These are phyloP conservation scores for Paramisgurnus dabryanus DNA, from an alignment of 2,113 vertebrate genomes.

Conservation along the genomic window DNA sequence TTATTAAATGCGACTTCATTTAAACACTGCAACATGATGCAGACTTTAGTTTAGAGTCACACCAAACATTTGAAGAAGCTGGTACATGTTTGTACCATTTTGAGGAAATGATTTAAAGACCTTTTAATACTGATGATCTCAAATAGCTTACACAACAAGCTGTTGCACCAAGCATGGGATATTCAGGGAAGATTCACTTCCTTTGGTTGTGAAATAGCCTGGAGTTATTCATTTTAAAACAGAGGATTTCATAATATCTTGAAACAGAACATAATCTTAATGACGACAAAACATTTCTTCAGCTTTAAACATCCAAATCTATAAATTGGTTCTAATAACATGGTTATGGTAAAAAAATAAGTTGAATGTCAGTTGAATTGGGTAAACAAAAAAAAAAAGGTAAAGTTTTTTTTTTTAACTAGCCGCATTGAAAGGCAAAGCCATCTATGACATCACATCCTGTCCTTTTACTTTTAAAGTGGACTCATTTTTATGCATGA, in stretches of 20 bases:
- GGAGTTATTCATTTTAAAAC: not conserved
- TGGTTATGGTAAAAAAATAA: not conserved
- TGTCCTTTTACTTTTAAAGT: not conserved
- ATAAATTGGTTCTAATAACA: not conserved
- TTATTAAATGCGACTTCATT: not conserved
- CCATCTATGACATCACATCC: not conserved
- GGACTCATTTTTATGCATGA: not conserved
- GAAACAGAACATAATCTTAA: not conserved
- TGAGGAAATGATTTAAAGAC: not conserved
- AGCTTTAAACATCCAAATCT: not conserved
- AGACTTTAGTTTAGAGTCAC: not conserved
- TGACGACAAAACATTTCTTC: not conserved
- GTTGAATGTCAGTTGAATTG: not conserved
- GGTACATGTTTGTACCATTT: not conserved
- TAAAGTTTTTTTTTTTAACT: no score
- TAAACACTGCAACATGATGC: not conserved
- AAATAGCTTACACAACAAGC: constrained; percentile 10
- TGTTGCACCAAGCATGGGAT: not conserved
- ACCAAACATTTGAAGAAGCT: not conserved
- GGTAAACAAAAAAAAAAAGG: not conserved
- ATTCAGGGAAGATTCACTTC: not conserved
- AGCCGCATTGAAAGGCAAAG: not conserved
- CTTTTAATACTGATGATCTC: constrained; percentile 18
- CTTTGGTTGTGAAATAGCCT: not conserved
- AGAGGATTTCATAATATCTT: not conserved